Conservation (phyloP, 2,113 vertebrate species). For the Hirundichthys speculiger region DNA sequence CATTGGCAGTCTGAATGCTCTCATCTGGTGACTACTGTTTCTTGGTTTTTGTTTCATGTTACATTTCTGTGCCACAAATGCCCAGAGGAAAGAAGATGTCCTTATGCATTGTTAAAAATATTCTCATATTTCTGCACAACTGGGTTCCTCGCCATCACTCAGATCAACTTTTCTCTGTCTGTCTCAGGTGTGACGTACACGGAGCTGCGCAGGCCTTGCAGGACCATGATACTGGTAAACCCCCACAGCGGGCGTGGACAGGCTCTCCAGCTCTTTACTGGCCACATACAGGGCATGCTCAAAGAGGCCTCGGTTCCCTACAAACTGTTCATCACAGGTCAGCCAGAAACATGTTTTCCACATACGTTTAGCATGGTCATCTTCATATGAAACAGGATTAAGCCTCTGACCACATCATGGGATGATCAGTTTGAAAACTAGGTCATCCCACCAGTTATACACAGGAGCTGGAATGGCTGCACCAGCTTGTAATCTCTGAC, state of each 20-base stretch:
- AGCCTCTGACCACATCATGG: conserved; percentile 11
- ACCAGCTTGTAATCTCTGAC: conserved; percentile 16
- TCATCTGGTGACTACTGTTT: conserved; percentile 14
- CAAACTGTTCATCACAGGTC: conserved; percentile 85
- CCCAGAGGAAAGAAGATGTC: conserved; percentile 12
- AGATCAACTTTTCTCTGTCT: conserved; percentile 20
- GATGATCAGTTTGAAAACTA: conserved; percentile 24
- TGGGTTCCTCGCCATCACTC: neutral
- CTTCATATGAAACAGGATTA: conserved; percentile 36
- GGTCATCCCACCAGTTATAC: conserved; percentile 23
- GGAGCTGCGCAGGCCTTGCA: conserved; percentile 73
- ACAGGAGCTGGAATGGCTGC: neutral
- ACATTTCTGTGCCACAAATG: conserved; percentile 20
- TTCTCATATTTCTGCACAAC: neutral
- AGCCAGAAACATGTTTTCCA: conserved; percentile 32
- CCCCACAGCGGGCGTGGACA: conserved; percentile 86
- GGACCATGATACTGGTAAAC: conserved; percentile 87
- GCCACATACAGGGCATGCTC: conserved; percentile 84
- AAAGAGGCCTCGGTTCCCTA: conserved; percentile 82
- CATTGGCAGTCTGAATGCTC: conserved; percentile 26
- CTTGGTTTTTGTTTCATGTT: neutral
- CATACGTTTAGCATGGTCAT: conserved; percentile 12
- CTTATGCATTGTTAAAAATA: conserved; percentile 27
- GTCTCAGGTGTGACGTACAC: conserved; percentile 38
- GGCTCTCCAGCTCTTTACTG: conserved; percentile 82